A percentile compares a stretch with the other conserved stretches of the same genome.
Evolutionary conservation across 2,888 invertebrate species (phyloP).

Genomic region (Eupithecia dodoneata): DNA sequence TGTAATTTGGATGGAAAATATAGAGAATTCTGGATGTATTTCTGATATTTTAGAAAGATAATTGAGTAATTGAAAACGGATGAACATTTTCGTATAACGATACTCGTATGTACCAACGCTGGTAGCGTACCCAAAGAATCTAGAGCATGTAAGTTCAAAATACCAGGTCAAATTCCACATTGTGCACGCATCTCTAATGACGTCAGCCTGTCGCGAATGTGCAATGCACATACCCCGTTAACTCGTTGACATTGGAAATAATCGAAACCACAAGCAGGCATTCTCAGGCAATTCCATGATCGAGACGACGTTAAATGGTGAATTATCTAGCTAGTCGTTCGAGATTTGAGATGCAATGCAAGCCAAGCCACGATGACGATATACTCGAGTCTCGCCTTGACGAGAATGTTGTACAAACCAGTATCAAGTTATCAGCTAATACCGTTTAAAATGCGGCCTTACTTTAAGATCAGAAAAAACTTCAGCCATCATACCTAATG

Average conservation of each 20-base stretch:
- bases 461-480: constrained; percentile 7
- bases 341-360: constrained; percentile 8
- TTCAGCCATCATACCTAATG: background rate
- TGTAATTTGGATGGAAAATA: background rate
- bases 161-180: constrained; percentile 5
- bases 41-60: background rate
- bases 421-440: constrained; percentile 14
- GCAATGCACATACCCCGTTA: constrained; percentile 37
- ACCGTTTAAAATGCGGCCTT: constrained; percentile 11
- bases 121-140: too few relatives aligned
- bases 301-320: background rate
- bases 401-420: constrained; percentile 41
- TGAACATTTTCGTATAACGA: too few relatives aligned
- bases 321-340: background rate
- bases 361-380: background rate
- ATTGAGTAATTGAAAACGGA: background rate
- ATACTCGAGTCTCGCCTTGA: background rate
- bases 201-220: constrained; percentile 37
- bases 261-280: constrained; percentile 24
- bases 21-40: background rate
- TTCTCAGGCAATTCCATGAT: background rate
- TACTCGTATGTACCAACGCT: too few relatives aligned
- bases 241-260: constrained; percentile 55
- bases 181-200: constrained; percentile 34
- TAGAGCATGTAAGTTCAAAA: background rate